Evolutionary conservation across 2,113 vertebrate genomes (phyloP).

Genomic region (Hippocampus mohnikei): DNA sequence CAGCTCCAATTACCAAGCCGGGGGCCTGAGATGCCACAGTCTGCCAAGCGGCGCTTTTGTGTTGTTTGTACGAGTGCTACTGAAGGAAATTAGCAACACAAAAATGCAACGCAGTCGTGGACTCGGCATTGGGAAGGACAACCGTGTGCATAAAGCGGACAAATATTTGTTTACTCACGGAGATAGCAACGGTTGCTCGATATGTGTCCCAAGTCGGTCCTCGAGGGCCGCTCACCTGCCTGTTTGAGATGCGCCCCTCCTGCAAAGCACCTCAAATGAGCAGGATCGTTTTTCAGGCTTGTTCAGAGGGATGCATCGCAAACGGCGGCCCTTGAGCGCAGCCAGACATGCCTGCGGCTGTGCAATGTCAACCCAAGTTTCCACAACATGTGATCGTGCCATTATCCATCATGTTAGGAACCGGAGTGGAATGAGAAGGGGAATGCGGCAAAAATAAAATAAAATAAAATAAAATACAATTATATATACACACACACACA

Average conservation of each 20-base stretch:
- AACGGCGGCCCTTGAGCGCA: too few species aligned
- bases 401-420: not conserved
- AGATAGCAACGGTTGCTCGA: not conserved
- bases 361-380: not conserved
- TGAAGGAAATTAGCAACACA: not conserved
- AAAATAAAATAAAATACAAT: too few species aligned
- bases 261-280: too few species aligned
- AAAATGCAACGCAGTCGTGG: not conserved
- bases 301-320: too few species aligned
- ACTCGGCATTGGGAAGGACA: not conserved
- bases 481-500: too few species aligned
- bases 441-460: not conserved
- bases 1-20: conserved; percentile 58
- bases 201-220: not conserved
- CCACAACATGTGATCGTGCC: too few species aligned
- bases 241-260: too few species aligned
- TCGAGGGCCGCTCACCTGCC: too few species aligned
- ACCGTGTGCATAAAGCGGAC: not conserved
- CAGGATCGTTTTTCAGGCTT: too few species aligned
- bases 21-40: conserved; percentile 33
- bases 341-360: too few species aligned
- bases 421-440: not conserved
- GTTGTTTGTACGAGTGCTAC: conserved; percentile 5
- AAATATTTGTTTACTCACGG: not conserved
- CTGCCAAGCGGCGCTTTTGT: conserved; percentile 33